These are phyloP conservation scores for Eulemur rubriventer DNA, from an alignment of 2,797 vertebrate species.

Conservation along the genomic window DNA sequence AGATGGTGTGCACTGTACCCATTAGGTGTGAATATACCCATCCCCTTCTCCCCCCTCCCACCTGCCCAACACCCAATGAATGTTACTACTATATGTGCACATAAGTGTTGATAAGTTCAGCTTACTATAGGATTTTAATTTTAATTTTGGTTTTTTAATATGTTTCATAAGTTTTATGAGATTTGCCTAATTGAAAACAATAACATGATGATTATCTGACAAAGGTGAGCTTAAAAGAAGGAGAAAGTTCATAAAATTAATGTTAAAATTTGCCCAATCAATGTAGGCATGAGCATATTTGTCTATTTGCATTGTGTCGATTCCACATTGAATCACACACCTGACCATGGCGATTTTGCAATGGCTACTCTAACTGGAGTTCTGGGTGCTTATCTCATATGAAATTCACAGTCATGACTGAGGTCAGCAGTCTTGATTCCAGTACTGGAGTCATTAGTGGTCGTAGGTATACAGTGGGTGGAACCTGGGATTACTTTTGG, in stretches of 20 bases:
- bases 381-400: neutral
- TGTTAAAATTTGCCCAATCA: neutral
- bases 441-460: neutral
- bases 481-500: neutral
- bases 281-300: neutral
- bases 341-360: neutral
- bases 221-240: neutral
- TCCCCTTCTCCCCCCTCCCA: too few species aligned
- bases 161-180: neutral
- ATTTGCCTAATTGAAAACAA: slow-evolving; percentile 51
- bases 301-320: neutral
- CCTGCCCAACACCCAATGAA: too few species aligned
- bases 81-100: too few species aligned
- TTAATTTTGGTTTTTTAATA: slow-evolving; percentile 35
- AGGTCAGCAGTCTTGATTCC: neutral
- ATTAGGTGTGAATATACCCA: too few species aligned
- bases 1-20: too few species aligned
- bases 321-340: neutral
- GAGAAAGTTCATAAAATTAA: neutral
- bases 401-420: neutral
- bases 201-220: neutral
- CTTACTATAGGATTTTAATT: neutral
- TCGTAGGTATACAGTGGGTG: neutral
- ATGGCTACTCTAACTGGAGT: neutral
- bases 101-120: too few species aligned